Evolutionary conservation across 2,113 vertebrate genomes (phyloP).

Genomic region (Stictonetta naevosa): DNA sequence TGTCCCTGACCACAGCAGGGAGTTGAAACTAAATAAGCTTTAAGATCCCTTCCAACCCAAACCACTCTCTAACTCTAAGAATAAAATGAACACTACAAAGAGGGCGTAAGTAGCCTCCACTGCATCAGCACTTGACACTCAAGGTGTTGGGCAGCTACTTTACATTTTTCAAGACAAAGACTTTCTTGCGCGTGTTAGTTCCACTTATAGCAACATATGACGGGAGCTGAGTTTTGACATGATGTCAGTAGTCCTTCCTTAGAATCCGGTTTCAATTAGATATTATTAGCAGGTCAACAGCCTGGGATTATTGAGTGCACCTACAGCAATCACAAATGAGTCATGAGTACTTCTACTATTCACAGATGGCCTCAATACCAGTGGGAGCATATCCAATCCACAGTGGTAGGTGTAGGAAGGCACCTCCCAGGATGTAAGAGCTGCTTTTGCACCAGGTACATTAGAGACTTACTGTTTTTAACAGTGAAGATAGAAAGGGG

Average conservation of each 20-base stretch:
- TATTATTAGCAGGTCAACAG: background rate
- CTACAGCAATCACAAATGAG: fast-evolving
- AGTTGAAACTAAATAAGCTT: background rate
- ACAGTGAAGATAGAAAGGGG: background rate
- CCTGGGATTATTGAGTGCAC: background rate
- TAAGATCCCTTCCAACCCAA: background rate
- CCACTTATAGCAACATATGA: background rate
- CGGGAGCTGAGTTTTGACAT: background rate
- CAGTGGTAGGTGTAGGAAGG: background rate
- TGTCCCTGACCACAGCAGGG: background rate
- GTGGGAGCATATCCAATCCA: background rate
- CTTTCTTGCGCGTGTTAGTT: background rate
- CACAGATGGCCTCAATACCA: background rate
- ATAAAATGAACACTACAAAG: background rate
- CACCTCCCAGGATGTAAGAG: background rate
- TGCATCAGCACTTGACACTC: background rate
- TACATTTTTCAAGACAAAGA: background rate
- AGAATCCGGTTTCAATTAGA: background rate
- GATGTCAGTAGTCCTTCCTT: background rate
- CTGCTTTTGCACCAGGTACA: background rate
- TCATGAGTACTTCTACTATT: background rate
- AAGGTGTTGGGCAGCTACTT: background rate
- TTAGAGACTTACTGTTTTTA: background rate
- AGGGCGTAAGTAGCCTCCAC: background rate
- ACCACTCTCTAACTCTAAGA: background rate